Evolutionary conservation across 2,113 vertebrate genomes (phyloP).

Genomic region (Scatophagus argus): DNA sequence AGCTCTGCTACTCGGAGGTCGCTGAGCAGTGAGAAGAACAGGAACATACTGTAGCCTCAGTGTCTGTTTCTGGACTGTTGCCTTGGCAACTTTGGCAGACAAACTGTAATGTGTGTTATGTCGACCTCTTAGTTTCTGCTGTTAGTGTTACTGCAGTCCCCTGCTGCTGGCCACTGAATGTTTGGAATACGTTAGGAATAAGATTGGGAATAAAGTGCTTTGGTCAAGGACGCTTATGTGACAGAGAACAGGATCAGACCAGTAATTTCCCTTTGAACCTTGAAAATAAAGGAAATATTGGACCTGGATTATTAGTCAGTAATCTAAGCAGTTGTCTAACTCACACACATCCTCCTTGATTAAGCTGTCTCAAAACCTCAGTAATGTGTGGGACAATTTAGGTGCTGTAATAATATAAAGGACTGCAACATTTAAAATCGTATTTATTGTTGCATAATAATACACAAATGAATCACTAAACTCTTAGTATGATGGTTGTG

Average conservation of each 20-base stretch:
- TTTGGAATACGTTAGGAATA: too few species aligned
- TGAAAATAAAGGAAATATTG: background rate
- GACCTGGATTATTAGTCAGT: background rate
- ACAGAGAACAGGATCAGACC: background rate
- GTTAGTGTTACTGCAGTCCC: slow-evolving; percentile 39
- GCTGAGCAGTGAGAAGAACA: slow-evolving; percentile 34
- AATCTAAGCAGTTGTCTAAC: background rate
- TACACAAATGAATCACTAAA: background rate
- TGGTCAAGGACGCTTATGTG: slow-evolving; percentile 6
- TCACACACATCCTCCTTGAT: background rate
- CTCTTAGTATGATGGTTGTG: background rate
- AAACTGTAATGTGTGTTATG: slow-evolving; percentile 49
- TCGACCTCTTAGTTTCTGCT: slow-evolving; percentile 55
- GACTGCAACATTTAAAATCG: background rate
- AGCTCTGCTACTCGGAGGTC: slow-evolving; percentile 26
- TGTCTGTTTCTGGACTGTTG: slow-evolving; percentile 64
- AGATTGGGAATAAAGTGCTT: slow-evolving; percentile 26
- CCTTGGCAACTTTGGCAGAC: slow-evolving; percentile 68
- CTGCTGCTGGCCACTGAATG: slow-evolving; percentile 27
- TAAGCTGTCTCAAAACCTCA: background rate
- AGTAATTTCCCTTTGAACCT: background rate
- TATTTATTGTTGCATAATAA: background rate
- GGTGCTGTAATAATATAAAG: background rate
- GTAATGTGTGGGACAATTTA: background rate
- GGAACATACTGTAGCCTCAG: slow-evolving; percentile 28